Conservation (phyloP, 2,113 vertebrate species). For the Vombatus ursinus region DNA sequence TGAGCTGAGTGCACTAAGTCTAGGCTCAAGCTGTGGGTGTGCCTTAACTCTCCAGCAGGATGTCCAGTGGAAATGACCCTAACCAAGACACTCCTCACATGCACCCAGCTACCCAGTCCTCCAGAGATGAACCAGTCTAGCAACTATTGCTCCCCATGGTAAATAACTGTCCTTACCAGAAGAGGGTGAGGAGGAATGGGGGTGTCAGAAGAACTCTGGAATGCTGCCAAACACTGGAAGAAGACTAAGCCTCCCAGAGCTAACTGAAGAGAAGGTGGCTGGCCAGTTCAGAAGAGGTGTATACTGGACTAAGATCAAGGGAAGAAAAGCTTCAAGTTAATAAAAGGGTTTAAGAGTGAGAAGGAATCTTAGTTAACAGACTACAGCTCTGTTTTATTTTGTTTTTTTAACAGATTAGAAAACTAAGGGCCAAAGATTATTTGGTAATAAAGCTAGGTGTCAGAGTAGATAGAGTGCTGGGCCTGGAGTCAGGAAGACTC, state of each 20-base stretch:
- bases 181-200: accelerated
- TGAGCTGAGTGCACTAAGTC: background rate
- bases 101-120: accelerated
- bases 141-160: background rate
- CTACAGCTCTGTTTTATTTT: background rate
- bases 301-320: background rate
- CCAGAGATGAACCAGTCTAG: background rate
- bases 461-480: background rate
- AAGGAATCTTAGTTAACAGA: background rate
- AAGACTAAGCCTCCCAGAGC: background rate
- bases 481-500: background rate
- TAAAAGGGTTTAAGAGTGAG: background rate
- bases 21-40: background rate
- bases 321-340: background rate
- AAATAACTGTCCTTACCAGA: background rate
- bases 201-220: background rate
- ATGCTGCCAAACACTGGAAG: background rate
- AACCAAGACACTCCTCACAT: background rate
- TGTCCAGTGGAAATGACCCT: background rate
- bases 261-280: too few relatives aligned
- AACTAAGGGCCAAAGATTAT: background rate
- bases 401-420: background rate
- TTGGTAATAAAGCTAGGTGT: background rate
- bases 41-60: background rate
- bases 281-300: background rate